Evolutionary conservation across 1,140 invertebrate species (phyloP), one percentile per base, ranked within the genome.

Genomic region (Drosophila subobscura): DNA sequence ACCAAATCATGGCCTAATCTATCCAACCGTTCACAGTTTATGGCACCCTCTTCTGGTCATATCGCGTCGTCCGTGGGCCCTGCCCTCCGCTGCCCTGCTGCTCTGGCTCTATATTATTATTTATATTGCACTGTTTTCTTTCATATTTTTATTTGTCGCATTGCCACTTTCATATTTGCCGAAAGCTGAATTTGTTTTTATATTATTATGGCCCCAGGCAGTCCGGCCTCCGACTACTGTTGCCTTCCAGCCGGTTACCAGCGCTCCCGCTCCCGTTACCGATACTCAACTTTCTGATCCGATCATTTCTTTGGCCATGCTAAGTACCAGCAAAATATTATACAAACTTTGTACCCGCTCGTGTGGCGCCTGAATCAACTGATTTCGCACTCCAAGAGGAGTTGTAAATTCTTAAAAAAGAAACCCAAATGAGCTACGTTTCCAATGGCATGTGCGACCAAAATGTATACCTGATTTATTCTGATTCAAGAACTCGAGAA

Each of bases 1-100:
- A 77, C 73, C 77, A 85, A 85, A 85, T 85, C 81, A 85, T 85
- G 81, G 81, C 77, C 81, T 85, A 85, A 85, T 85, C 81, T 85
- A 85, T 73, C 70, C 55, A 66, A 56, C 56, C 81, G 73, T 72
- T 72, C 58, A 58, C 60, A 60, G 51, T 85, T 86, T 85, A 85
- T 86, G 80, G 60, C 51, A 25, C 45, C 81, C 81, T 74, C 81
- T 81, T 80, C 79, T 79, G 67, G 77, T 56, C 80, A 74, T 85
- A 85, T 85, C 81, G 70, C 70, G 29, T 33, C 10, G 10, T 37
- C 33, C 33, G 4, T 37, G 10, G 25, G 33, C 33, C 33, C 33
- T 33, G 33, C 33, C 33, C 33, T 33, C 2, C 29, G 29, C 5
- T 27, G 25, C 25, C 1, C 25, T 6, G 29, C 56, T 6, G 25